Conservation (phyloP, 2,888 invertebrate species). For the Eupithecia exiguata region DNA sequence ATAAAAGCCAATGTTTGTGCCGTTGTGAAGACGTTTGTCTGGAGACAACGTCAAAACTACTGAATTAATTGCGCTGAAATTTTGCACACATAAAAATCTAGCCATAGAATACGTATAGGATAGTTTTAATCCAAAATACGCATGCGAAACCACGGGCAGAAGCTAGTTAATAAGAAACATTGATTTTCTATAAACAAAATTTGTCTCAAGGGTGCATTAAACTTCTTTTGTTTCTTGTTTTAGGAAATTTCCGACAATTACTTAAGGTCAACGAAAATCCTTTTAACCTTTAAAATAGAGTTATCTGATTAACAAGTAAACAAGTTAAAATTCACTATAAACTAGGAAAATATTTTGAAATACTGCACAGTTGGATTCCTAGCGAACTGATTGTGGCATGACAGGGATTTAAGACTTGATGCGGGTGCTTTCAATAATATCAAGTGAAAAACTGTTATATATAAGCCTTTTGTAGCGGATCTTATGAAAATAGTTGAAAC, state of each 20-base stretch:
- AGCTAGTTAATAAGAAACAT: too few species aligned
- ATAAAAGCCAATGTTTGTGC: too few species aligned
- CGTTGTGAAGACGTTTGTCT: too few species aligned
- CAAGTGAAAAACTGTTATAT: conserved; percentile 40
- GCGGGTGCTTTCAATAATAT: conserved; percentile 63
- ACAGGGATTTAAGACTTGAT: conserved; percentile 39
- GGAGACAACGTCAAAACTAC: too few species aligned
- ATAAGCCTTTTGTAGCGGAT: conserved; percentile 20
- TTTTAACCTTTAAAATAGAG: neutral
- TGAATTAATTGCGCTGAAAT: too few species aligned
- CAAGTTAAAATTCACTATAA: neutral
- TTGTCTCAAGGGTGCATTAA: too few species aligned
- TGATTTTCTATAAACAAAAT: too few species aligned
- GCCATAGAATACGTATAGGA: too few species aligned
- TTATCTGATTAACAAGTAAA: neutral
- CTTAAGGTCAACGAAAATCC: neutral
- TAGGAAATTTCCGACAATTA: neutral
- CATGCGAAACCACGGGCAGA: too few species aligned
- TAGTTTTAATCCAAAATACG: too few species aligned
- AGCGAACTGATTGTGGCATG: conserved; percentile 16
- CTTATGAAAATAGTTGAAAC: conserved; percentile 9
- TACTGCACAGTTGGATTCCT: conserved; percentile 18
- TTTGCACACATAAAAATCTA: too few species aligned
- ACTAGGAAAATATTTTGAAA: conserved; percentile 17
- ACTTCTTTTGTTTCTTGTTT: neutral